Evolutionary conservation across 1,140 invertebrate species (phyloP).

Genomic region (Gonioctena quinquepunctata): DNA sequence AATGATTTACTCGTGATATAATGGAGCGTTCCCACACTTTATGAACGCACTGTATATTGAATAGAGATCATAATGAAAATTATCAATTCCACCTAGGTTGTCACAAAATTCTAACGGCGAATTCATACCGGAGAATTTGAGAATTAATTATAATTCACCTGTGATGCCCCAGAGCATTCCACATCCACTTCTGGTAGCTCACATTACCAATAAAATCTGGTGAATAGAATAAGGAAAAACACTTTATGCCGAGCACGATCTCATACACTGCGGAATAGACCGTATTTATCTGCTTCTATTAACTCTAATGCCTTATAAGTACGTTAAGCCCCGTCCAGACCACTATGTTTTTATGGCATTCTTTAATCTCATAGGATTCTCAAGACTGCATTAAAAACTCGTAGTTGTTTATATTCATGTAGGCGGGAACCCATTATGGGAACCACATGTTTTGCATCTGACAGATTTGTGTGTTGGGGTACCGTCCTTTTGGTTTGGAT

Average conservation of each 20-base stretch:
- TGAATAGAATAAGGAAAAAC: background rate
- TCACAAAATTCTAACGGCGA: background rate
- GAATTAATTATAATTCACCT: background rate
- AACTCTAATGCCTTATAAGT: conserved; percentile 33
- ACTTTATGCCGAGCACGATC: background rate
- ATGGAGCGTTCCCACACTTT: too few relatives aligned
- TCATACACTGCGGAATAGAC: conserved; percentile 20
- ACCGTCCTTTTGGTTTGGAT: conserved; percentile 20
- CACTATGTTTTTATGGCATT: conserved; percentile 30
- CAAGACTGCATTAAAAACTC: conserved; percentile 29
- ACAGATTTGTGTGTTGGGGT: conserved; percentile 8
- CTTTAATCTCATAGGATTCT: conserved; percentile 29
- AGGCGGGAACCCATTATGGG: conserved; percentile 39
- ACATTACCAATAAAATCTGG: background rate
- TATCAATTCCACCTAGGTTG: background rate
- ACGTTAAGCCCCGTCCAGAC: conserved; percentile 22
- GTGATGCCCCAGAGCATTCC: background rate
- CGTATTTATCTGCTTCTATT: conserved; percentile 28
- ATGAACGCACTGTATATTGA: too few relatives aligned
- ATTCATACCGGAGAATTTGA: background rate
- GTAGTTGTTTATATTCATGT: conserved; percentile 31
- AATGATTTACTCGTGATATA: background rate
- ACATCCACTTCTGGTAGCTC: background rate
- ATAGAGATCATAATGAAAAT: too few relatives aligned
- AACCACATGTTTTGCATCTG: conserved; percentile 27